Conservation (phyloP, 2,888 invertebrate genomes). For the Tenthredo livida region DNA sequence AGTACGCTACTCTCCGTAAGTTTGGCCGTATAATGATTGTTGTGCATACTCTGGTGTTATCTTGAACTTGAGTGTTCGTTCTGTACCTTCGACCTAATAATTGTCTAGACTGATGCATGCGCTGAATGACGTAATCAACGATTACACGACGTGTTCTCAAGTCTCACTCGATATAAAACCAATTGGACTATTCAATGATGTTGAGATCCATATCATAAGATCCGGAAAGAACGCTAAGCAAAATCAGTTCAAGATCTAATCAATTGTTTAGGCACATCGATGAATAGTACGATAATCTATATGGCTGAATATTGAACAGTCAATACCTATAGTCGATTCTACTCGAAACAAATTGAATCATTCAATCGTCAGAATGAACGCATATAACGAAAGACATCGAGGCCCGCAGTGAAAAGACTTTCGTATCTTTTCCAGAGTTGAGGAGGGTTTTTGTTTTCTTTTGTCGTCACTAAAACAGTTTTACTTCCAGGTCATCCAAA, state of each 20-base stretch:
- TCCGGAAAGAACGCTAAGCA: too few species aligned
- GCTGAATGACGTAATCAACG: neutral
- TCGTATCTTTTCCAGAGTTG: too few species aligned
- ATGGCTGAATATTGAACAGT: too few species aligned
- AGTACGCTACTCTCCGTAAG: slow-evolving; percentile 32
- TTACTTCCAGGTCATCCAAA: slow-evolving; percentile 79
- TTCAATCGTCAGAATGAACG: too few species aligned
- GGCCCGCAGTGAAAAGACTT: too few species aligned
- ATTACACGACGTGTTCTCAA: neutral
- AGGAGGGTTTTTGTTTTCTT: too few species aligned
- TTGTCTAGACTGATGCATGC: too few species aligned
- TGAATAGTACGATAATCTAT: neutral
- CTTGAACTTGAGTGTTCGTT: neutral
- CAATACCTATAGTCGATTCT: too few species aligned
- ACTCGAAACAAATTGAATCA: too few species aligned
- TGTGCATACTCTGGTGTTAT: neutral
- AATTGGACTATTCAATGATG: neutral
- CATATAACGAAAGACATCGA: too few species aligned
- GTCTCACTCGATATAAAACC: too few species aligned
- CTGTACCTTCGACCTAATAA: too few species aligned
- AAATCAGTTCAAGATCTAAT: neutral
- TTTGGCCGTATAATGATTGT: neutral
- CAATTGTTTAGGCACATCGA: neutral
- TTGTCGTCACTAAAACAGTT: neutral
- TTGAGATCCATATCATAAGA: neutral